Percentiles rank a stretch among this genome's conserved stretches.
These are phyloP conservation scores for Menidia beryllina DNA, from an alignment of 2,113 vertebrate species.

Conservation along the genomic window DNA sequence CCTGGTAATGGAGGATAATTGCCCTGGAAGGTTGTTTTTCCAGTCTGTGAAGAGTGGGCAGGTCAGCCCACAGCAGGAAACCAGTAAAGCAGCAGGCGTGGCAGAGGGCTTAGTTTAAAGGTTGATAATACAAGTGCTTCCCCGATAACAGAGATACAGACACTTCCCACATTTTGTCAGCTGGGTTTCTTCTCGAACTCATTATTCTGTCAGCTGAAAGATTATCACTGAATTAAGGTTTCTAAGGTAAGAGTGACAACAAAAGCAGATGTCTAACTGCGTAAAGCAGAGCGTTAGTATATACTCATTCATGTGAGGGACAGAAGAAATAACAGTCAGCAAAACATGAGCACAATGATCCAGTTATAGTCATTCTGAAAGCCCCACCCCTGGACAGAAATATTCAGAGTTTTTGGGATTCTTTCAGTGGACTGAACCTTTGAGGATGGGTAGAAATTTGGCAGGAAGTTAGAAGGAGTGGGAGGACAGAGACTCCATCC, in stretches of 20 bases:
- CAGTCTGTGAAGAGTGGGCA: constrained; percentile 22
- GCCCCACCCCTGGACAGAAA: constrained; percentile 59
- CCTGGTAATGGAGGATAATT: constrained; percentile 1
- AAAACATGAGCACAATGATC: constrained; percentile 20
- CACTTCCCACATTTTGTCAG: constrained; percentile 36
- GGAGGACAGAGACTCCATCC: constrained; percentile 64
- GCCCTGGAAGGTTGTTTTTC: constrained; percentile 31
- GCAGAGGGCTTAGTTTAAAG: constrained; percentile 37
- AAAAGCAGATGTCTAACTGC: not conserved
- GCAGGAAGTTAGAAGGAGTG: constrained; percentile 52
- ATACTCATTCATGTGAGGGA: not conserved
- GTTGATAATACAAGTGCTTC: constrained; percentile 27
- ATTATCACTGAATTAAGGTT: constrained; percentile 30
- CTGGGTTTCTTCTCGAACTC: constrained; percentile 29
- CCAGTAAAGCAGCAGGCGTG: constrained; percentile 30
- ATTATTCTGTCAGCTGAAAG: constrained; percentile 27
- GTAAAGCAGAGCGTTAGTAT: not conserved
- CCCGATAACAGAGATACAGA: constrained; percentile 22
- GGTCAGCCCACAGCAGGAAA: constrained; percentile 28
- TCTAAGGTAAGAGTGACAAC: constrained; percentile 1
- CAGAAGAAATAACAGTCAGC: not conserved
- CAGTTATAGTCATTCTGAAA: constrained; percentile 10
- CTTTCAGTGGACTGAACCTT: constrained; percentile 30
- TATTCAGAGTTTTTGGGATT: constrained; percentile 41
- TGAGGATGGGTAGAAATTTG: constrained; percentile 51